Conservation (phyloP, 2,888 invertebrate genomes). For the Frankliniella intonsa region DNA sequence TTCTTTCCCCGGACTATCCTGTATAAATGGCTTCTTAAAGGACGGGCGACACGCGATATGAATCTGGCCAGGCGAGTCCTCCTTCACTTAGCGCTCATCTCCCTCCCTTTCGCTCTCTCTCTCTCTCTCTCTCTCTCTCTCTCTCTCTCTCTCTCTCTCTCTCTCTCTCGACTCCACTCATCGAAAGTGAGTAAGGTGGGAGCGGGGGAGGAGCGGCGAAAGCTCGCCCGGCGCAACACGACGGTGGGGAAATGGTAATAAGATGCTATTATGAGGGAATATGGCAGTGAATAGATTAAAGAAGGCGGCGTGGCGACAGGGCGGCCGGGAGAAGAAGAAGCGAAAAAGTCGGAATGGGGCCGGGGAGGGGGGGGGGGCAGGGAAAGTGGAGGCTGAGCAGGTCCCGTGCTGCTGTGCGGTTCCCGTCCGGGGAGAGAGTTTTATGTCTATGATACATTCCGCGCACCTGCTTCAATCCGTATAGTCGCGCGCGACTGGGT, state of each 20-base stretch:
- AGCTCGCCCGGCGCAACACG: not conserved
- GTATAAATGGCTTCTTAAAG: not conserved
- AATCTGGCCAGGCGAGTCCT: not conserved
- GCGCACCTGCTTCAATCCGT: slow-evolving; percentile 15
- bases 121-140: not conserved
- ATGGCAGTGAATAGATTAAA: slow-evolving; percentile 10
- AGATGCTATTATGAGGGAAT: slow-evolving; percentile 13
- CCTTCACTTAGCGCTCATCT: no score
- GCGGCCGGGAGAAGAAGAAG: not conserved
- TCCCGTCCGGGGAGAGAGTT: not conserved
- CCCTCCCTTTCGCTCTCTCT: not conserved
- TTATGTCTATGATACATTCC: not conserved
- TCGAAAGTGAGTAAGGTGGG: no score
- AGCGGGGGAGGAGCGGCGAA: no score
- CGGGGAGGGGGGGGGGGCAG: not conserved
- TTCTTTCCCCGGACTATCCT: not conserved
- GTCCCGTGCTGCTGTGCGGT: not conserved
- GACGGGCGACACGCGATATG: not conserved
- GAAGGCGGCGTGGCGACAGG: not conserved
- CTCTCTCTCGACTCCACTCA: not conserved
- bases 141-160: not conserved
- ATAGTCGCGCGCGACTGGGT: not conserved
- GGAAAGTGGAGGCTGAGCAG: not conserved
- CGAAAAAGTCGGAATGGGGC: not conserved
- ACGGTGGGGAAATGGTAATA: slow-evolving; percentile 4